Percentiles rank a stretch among this genome's conserved stretches.
phyloP scores from a whole-genome alignment of 2,888 invertebrate species.

The Diploptera punctata region DNA sequence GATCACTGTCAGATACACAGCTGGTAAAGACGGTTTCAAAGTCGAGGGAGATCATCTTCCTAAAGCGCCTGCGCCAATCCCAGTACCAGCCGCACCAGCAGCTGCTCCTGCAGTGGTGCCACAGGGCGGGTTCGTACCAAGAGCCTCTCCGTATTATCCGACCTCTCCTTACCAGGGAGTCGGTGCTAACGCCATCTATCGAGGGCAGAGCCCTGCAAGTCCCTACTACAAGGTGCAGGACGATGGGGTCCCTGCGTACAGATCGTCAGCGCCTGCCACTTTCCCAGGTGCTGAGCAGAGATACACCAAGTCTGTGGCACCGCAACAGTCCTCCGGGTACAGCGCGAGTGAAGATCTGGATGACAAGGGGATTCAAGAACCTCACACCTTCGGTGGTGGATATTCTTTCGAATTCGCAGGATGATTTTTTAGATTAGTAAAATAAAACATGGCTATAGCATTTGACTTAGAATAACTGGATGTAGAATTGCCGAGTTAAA shows the following conservation, averaged over 20 bases:
- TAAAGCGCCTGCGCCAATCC: constrained; percentile 46
- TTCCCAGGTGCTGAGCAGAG: constrained; percentile 1
- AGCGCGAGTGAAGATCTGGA: constrained; percentile 11
- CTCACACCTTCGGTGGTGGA: constrained; percentile 67
- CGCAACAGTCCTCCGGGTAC: neutral
- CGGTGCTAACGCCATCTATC: constrained; percentile 21
- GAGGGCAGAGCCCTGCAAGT: constrained; percentile 3
- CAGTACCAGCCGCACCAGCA: constrained; percentile 29
- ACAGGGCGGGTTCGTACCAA: neutral
- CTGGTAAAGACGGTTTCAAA: constrained; percentile 58
- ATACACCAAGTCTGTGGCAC: neutral
- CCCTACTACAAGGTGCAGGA: constrained; percentile 31
- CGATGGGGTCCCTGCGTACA: constrained; percentile 45
- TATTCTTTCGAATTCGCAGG: constrained; percentile 68
- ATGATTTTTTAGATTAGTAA: too few species aligned
- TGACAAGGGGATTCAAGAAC: constrained; percentile 53
- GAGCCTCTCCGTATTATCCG: constrained; percentile 40
- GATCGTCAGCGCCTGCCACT: constrained; percentile 50
- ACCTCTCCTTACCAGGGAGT: constrained; percentile 42
- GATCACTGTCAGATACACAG: constrained; percentile 65
- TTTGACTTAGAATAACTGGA: too few species aligned
- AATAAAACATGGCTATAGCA: too few species aligned
- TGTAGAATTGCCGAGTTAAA: too few species aligned
- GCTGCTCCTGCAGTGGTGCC: constrained; percentile 42
- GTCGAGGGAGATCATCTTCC: constrained; percentile 59